Base-by-base conservation (phyloP, 2,113 vertebrate species). In the Progne subis region DNA sequence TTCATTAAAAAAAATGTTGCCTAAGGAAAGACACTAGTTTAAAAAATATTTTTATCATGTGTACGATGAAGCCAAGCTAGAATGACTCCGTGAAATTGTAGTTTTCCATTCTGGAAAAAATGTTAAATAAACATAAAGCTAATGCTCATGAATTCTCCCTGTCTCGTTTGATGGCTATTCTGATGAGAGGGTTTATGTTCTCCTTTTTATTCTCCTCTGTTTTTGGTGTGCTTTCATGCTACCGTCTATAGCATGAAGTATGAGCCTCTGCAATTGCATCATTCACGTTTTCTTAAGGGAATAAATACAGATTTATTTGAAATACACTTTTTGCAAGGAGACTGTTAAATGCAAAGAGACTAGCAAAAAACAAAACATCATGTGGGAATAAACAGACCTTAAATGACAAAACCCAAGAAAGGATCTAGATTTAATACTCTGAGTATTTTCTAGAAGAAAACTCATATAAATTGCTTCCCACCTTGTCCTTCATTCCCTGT, bases 121-220 rank as follows among this genome's bases (percentile, higher is more conserved):
- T 19, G 11, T 43, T 43, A 53, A 74, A 61, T 3, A 67, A 41
- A 29, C 0, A 0, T 29, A 60, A 71, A 83, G 52, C 12, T 20
- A 74, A 65, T 37, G 39, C 2, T 67, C 32, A 44, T 24, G 24
- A 75, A 68, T 76, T 53, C n/a, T 57, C 19, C 14, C 9, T 21
- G 18, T 72, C 28, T 55, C 71, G 24, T 72, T 46, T 70, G 34
- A 49, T 3, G 1, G n/a, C 23, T 84, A 31, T 82, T 74, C 43
- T 63, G 29, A 34, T 26, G 16, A 67, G 21, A n/a, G 18, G 29
- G 28, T 50, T 71, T 50, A 57, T 49, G 21, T 53, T 81, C 13
- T 37, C 26, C 6, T 4, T 77, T 18, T 28, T 53, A 39, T 19
- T 43, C 80, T 34, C 34, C 9, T 78, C 60, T 53, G 28, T 21